These are phyloP conservation scores for Regulus satrapa DNA, from an alignment of 2,113 vertebrate genomes.

Conservation along the genomic window DNA sequence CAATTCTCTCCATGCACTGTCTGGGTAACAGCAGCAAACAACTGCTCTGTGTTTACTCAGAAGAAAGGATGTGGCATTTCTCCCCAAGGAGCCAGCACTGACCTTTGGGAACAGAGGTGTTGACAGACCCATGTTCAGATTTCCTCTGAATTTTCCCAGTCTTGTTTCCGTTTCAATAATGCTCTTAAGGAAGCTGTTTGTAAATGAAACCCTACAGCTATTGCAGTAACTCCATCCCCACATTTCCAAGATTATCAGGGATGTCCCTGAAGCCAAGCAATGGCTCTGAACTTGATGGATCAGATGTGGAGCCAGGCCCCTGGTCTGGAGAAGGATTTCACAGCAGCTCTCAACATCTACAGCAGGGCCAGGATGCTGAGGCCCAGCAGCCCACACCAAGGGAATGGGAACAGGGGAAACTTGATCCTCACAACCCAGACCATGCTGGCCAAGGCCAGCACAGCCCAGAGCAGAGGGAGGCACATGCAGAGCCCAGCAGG, in stretches of 20 bases:
- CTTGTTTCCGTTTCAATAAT: slow-evolving; percentile 12
- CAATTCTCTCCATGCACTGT: background rate
- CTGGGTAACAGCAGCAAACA: background rate
- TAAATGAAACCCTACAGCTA: background rate
- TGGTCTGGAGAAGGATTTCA: background rate
- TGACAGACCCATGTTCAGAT: background rate
- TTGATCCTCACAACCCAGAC: background rate
- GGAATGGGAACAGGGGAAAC: background rate
- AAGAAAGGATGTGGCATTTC: background rate
- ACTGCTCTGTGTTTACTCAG: background rate
- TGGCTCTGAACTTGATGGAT: background rate
- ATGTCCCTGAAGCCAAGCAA: background rate
- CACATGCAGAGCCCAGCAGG: background rate
- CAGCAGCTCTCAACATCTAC: background rate
- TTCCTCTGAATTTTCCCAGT: slow-evolving; percentile 52
- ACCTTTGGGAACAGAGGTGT: background rate
- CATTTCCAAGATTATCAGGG: background rate
- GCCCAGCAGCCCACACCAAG: background rate
- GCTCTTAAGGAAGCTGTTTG: background rate
- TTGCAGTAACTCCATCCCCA: background rate
- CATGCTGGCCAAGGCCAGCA: background rate
- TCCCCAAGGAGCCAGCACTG: background rate
- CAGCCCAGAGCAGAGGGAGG: background rate
- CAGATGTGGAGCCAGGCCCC: background rate
- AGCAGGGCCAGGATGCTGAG: background rate